Evolutionary conservation across 2,113 vertebrate genomes (phyloP), one percentile per base, ranked within the genome.

Genomic region (Corythornis cristatus): DNA sequence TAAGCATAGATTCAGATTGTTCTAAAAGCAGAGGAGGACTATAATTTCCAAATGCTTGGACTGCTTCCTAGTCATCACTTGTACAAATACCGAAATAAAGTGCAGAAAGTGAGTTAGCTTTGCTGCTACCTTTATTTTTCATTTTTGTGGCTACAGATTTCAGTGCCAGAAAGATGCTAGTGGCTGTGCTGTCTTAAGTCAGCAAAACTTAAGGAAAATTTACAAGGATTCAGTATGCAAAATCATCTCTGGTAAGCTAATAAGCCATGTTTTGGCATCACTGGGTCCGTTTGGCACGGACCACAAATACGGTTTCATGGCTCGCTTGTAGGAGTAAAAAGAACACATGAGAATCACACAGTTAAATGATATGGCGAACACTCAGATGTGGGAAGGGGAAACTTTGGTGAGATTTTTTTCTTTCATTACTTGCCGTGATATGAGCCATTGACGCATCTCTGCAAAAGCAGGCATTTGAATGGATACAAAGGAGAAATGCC

Each of bases 141-240:
- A 31, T 16, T 51, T 65, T 73, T 88, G 71, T 58, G 75, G 85
- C 56, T 80, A 23, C 1, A 79, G 64, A 5, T 74, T 76, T 80
- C 11, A 77, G 56, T 43, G 56, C 40, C 83, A 91, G 61, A 86
- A 83, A 58, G 65, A 89, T 51, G 51, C 51, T 65, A 46, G 33
- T 93, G 67, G 64, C 74, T 76, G 37, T 9, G 64, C 67, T 74
- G 75, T 50, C 46, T 93, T 33, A 93, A 88, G 79, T 74, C 96
- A 94, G 88, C 89, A 96, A 50, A 94, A 93, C 56, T 81, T 67
- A 37, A 66, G 64, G 64, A 95, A 88, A n/a, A 33, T 71, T 80
- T 76, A 73, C 64, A 71, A 74, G 72, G 72, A 88, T 43, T 81
- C 8, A 4, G 76, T 5, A n/a, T 48, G 86, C 51, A 64, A 71